Evolutionary conservation across 2,113 vertebrate genomes (phyloP).

Genomic region (Planiliza haematocheilus): DNA sequence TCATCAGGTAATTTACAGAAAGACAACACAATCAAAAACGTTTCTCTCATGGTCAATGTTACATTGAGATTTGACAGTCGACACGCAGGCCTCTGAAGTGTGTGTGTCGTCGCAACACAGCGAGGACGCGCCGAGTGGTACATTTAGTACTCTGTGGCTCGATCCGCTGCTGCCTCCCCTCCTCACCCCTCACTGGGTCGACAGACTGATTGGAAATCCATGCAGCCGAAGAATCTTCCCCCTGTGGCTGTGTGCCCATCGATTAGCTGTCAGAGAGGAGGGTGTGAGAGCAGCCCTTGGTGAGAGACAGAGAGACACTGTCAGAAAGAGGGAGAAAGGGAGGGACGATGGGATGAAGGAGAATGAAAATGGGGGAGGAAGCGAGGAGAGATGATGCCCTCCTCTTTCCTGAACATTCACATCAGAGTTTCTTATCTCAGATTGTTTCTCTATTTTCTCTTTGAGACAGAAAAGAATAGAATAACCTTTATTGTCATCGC

Average conservation of each 20-base stretch:
- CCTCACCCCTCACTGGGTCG: constrained; percentile 24
- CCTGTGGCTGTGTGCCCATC: constrained; percentile 52
- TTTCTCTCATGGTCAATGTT: constrained; percentile 1
- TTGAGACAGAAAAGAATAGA: too few relatives aligned
- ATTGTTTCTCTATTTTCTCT: too few relatives aligned
- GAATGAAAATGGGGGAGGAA: constrained; percentile 41
- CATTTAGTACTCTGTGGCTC: constrained; percentile 33
- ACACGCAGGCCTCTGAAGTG: background rate
- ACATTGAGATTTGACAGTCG: background rate
- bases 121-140: too few relatives aligned
- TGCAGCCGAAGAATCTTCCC: constrained; percentile 54
- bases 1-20: background rate
- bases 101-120: background rate
- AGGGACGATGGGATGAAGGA: constrained; percentile 9
- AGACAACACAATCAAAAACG: background rate
- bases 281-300: constrained; percentile 2
- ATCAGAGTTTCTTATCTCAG: too few relatives aligned
- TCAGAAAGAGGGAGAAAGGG: constrained; percentile 1
- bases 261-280: constrained; percentile 68
- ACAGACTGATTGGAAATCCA: constrained; percentile 68
- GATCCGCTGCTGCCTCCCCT: constrained; percentile 8
- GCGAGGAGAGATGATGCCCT: background rate
- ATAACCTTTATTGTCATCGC: too few relatives aligned
- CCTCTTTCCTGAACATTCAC: background rate
- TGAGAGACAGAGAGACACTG: constrained; percentile 26